Conservation (phyloP, 1,140 invertebrate species). For the Euwallacea fornicatus region DNA sequence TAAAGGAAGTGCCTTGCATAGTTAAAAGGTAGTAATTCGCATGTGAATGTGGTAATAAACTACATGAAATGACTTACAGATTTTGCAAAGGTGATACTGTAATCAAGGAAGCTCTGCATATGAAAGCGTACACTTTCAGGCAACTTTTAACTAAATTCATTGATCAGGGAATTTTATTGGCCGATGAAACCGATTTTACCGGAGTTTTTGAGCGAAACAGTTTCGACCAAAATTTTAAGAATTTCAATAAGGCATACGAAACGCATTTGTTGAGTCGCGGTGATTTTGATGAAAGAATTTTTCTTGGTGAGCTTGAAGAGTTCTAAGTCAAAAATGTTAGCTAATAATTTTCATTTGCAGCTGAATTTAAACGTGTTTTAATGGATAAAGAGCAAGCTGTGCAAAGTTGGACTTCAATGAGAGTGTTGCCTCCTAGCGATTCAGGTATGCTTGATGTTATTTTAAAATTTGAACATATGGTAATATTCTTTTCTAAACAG, state of each 20-base stretch:
- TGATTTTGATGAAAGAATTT: constrained; percentile 96
- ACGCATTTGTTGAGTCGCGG: constrained; percentile 87
- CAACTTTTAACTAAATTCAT: constrained; percentile 80
- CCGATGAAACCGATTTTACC: constrained; percentile 64
- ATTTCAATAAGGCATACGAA: constrained; percentile 86
- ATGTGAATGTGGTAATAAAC: no score
- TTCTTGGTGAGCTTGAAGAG: constrained; percentile 64
- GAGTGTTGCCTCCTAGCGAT: constrained; percentile 31
- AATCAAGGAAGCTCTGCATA: constrained; percentile 81
- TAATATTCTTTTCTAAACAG: constrained; percentile 36
- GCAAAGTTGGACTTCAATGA: constrained; percentile 26
- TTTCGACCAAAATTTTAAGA: constrained; percentile 82
- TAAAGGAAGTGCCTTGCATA: constrained; percentile 75
- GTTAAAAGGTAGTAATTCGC: constrained; percentile 60
- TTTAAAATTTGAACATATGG: neutral
- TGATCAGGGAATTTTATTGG: constrained; percentile 68
- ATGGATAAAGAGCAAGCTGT: constrained; percentile 43
- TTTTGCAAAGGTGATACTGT: constrained; percentile 81
- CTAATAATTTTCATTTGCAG: constrained; percentile 32
- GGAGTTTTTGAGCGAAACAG: constrained; percentile 70
- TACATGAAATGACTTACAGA: neutral
- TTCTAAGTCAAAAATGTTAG: neutral
- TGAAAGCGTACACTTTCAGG: constrained; percentile 88
- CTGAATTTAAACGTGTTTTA: constrained; percentile 45
- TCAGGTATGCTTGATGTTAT: constrained; percentile 31